These are phyloP conservation scores for Drosophila acutilabella DNA, from an alignment of 2,888 invertebrate genomes.

Conservation along the genomic window DNA sequence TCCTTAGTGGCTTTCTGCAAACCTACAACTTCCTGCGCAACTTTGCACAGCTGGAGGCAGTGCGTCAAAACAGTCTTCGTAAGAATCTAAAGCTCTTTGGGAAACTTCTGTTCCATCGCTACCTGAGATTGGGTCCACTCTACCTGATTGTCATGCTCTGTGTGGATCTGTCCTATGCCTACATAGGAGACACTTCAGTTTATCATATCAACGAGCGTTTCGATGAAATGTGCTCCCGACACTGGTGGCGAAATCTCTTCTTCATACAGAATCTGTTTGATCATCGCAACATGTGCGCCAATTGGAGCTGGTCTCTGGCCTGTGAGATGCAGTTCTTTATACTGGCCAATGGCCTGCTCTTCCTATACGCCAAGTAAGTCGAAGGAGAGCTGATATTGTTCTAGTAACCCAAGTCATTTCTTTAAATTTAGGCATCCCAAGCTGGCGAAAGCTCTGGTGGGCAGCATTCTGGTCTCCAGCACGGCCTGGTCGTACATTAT, in stretches of 20 bases:
- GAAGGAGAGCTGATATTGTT: neutral
- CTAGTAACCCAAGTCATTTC: neutral
- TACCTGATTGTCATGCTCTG: conserved; percentile 82
- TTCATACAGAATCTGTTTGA: conserved; percentile 84
- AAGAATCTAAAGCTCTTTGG: conserved; percentile 80
- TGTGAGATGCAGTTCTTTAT: conserved; percentile 85
- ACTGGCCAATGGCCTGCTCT: conserved; percentile 80
- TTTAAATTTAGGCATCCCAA: conserved; percentile 74
- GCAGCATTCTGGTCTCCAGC: conserved; percentile 60
- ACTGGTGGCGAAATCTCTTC: conserved; percentile 85
- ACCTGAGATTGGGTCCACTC: conserved; percentile 83
- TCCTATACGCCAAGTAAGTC: conserved; percentile 83
- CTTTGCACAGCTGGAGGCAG: conserved; percentile 70
- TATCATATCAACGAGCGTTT: conserved; percentile 84
- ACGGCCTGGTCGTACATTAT: conserved; percentile 81
- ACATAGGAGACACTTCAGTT: conserved; percentile 83
- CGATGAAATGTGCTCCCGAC: conserved; percentile 83
- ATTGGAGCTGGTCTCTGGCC: conserved; percentile 85
- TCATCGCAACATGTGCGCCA: conserved; percentile 84
- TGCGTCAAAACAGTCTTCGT: conserved; percentile 69
- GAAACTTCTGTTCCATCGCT: conserved; percentile 83
- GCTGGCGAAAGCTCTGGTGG: conserved; percentile 66
- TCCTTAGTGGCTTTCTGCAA: conserved; percentile 82
- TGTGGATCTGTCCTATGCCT: conserved; percentile 83
- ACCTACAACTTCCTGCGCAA: conserved; percentile 84